These are phyloP conservation scores for Nansenia antarctica DNA, from an alignment of 2,113 vertebrate species.

Conservation along the genomic window DNA sequence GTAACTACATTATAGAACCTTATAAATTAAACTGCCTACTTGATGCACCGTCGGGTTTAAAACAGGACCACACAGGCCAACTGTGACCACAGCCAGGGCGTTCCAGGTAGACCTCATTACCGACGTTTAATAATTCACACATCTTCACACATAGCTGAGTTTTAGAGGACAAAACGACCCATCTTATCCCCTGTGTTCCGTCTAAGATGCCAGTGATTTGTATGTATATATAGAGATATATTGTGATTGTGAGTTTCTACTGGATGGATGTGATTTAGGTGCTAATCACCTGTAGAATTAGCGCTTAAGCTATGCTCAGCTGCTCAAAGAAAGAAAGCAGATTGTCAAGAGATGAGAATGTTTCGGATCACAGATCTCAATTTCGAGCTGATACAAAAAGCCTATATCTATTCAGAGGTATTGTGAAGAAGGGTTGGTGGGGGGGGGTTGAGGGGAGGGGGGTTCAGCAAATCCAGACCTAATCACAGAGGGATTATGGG, in stretches of 20 bases:
- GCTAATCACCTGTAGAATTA: slow-evolving; percentile 16
- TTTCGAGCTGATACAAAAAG: slow-evolving; percentile 5
- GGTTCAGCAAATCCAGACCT: slow-evolving; percentile 16
- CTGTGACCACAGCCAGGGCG: slow-evolving; percentile 48
- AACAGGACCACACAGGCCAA: slow-evolving; percentile 47
- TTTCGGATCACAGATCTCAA: slow-evolving; percentile 9
- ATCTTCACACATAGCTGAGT: too few species aligned
- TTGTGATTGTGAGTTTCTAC: neutral
- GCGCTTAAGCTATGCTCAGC: neutral
- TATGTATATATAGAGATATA: too few species aligned
- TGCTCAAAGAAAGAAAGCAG: slow-evolving; percentile 9
- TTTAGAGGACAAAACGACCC: neutral
- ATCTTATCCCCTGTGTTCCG: neutral
- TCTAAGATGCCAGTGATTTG: too few species aligned
- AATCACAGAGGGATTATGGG: slow-evolving; percentile 22
- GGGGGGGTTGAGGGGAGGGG: neutral
- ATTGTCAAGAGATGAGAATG: slow-evolving; percentile 7
- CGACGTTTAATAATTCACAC: neutral
- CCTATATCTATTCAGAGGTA: slow-evolving; percentile 13
- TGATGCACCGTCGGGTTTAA: slow-evolving; percentile 26
- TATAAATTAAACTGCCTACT: slow-evolving; percentile 52
- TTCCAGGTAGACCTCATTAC: slow-evolving; percentile 41
- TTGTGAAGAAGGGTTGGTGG: neutral
- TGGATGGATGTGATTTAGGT: slow-evolving; percentile 8
- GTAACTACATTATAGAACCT: slow-evolving; percentile 33